Evolutionary conservation across 2,113 vertebrate species (phyloP).

Genomic region (Calidris pygmaea): DNA sequence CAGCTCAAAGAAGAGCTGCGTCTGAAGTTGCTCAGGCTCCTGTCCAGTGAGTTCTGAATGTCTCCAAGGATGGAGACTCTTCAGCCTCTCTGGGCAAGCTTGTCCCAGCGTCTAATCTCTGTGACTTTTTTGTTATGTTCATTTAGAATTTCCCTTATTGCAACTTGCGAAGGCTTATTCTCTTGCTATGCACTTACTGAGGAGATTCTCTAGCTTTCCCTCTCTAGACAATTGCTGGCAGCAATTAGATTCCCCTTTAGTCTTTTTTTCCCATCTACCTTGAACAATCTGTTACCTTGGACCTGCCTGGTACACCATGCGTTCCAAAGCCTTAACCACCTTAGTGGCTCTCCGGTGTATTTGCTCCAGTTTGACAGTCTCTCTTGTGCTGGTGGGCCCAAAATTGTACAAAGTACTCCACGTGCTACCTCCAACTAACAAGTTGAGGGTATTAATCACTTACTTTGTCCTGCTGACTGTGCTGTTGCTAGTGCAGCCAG

Average conservation of each 20-base stretch:
- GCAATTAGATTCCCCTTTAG: neutral
- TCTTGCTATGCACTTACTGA: neutral
- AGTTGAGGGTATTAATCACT: neutral
- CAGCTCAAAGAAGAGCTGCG: neutral
- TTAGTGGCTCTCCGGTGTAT: neutral
- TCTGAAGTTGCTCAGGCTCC: neutral
- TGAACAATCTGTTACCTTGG: neutral
- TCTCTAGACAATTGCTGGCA: neutral
- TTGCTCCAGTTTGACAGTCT: neutral
- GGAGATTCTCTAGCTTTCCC: neutral
- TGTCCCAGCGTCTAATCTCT: neutral
- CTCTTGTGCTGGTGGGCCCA: neutral
- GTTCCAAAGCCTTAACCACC: neutral
- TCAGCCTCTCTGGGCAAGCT: neutral
- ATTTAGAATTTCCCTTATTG: neutral
- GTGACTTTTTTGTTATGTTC: neutral
- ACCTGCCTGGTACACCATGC: fast-evolving
- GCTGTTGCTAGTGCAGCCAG: neutral
- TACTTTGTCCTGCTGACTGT: neutral
- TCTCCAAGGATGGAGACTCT: neutral
- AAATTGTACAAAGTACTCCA: neutral
- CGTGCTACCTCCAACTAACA: neutral
- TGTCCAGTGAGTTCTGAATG: neutral
- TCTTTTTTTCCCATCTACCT: neutral
- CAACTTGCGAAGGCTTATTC: neutral